Conservation (phyloP, 1,140 invertebrate genomes). For the Drosophila nikananu region DNA sequence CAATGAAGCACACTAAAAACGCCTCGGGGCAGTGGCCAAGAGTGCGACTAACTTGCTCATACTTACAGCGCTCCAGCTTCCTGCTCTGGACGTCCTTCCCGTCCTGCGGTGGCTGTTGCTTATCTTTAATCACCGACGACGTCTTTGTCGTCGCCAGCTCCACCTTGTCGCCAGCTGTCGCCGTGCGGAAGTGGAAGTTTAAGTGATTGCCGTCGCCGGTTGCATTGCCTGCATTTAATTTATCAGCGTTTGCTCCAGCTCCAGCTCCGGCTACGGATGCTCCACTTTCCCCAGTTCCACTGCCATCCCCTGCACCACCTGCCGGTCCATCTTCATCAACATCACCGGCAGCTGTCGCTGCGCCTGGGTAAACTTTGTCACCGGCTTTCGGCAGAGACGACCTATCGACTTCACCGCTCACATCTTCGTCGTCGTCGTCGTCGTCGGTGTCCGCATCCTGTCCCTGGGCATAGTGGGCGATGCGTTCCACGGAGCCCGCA, state of each 20-base stretch:
- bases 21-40: slow-evolving; percentile 5
- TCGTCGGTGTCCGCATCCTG: slow-evolving; percentile 11
- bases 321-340: slow-evolving; percentile 60
- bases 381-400: slow-evolving; percentile 53
- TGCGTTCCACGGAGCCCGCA: slow-evolving; percentile 91
- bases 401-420: slow-evolving; percentile 75
- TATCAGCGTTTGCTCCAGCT: slow-evolving; percentile 57
- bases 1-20: slow-evolving; percentile 23
- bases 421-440: slow-evolving; percentile 36
- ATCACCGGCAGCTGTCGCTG: slow-evolving; percentile 78
- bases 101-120: slow-evolving; percentile 50
- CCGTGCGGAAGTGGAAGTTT: slow-evolving; percentile 65
- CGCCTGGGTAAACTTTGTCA: slow-evolving; percentile 79
- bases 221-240: slow-evolving; percentile 80
- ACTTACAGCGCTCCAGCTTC: slow-evolving; percentile 65
- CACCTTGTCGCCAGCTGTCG: slow-evolving; percentile 72
- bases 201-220: slow-evolving; percentile 69
- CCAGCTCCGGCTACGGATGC: slow-evolving; percentile 2
- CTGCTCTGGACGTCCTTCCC: slow-evolving; percentile 59
- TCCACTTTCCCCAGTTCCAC: neutral
- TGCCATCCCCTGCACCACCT: neutral
- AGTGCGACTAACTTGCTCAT: slow-evolving; percentile 6
- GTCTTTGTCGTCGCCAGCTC: slow-evolving; percentile 51
- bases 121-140: slow-evolving; percentile 70
- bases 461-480: slow-evolving; percentile 87